These are phyloP conservation scores for Antedon mediterranea DNA, from an alignment of 53 echinoderm and acorn worm genomes.

Conservation along the genomic window DNA sequence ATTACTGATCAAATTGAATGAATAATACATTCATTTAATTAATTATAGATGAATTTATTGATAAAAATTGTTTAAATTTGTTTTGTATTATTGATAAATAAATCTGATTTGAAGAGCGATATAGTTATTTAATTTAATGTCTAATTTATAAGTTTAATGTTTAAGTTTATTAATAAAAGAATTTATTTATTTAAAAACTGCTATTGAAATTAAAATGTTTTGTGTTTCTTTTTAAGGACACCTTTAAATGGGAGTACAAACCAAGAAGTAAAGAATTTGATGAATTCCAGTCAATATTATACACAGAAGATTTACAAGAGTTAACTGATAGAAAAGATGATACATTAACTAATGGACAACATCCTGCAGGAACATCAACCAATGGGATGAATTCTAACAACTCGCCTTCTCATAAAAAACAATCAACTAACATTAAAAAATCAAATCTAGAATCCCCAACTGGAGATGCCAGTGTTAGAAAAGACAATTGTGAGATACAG, in stretches of 20 bases:
- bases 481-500: not conserved
- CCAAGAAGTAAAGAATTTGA: not conserved
- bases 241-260: constrained; percentile 29
- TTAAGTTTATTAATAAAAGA: too few relatives aligned
- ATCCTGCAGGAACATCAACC: not conserved
- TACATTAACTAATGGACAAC: not conserved
- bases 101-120: too few relatives aligned
- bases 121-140: too few relatives aligned
- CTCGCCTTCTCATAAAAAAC: not conserved
- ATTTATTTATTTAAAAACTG: too few relatives aligned
- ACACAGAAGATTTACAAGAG: not conserved
- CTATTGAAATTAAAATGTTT: too few relatives aligned
- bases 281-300: not conserved
- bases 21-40: constrained; percentile 19
- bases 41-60: too few relatives aligned
- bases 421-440: not conserved
- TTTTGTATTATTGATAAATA: too few relatives aligned
- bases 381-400: not conserved
- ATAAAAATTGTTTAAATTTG: too few relatives aligned
- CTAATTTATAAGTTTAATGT: too few relatives aligned
- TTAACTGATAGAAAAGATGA: not conserved
- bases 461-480: not conserved
- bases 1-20: constrained; percentile 82
- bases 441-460: not conserved
- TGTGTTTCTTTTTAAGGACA: constrained; percentile 18